Evolutionary conservation across 2,113 vertebrate genomes (phyloP).

Genomic region (Caloenas nicobarica): DNA sequence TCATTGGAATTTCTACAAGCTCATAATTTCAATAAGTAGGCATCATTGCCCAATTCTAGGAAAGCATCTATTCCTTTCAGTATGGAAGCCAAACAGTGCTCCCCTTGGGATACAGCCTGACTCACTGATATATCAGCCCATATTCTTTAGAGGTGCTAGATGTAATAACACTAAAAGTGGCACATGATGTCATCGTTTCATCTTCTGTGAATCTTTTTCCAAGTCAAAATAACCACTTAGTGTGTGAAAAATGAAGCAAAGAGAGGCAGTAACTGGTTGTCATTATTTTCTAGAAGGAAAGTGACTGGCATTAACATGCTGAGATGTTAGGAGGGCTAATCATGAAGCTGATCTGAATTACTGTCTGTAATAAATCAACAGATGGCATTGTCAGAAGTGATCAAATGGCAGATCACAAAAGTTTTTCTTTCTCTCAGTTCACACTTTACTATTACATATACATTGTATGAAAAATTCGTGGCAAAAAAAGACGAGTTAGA

Average conservation of each 20-base stretch:
- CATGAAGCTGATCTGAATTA: background rate
- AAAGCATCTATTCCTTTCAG: background rate
- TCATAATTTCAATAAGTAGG: background rate
- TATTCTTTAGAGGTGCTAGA: background rate
- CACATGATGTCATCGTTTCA: background rate
- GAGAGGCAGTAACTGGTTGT: background rate
- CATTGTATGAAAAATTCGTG: background rate
- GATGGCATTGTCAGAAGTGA: background rate
- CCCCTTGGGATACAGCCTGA: background rate
- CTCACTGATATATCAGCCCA: background rate
- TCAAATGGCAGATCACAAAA: background rate
- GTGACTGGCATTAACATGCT: background rate
- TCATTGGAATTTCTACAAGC: background rate
- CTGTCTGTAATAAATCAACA: background rate
- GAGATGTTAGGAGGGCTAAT: background rate
- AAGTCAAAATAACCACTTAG: conserved; percentile 1
- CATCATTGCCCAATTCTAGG: background rate
- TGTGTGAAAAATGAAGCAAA: background rate
- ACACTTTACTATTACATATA: background rate
- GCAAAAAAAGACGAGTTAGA: background rate
- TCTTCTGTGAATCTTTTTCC: background rate
- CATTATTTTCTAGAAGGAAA: background rate
- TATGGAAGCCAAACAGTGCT: background rate
- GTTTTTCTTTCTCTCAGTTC: background rate
- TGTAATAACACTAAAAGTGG: background rate